Evolutionary conservation across 2,113 vertebrate genomes (phyloP).

Genomic region (Mustela lutreola): DNA sequence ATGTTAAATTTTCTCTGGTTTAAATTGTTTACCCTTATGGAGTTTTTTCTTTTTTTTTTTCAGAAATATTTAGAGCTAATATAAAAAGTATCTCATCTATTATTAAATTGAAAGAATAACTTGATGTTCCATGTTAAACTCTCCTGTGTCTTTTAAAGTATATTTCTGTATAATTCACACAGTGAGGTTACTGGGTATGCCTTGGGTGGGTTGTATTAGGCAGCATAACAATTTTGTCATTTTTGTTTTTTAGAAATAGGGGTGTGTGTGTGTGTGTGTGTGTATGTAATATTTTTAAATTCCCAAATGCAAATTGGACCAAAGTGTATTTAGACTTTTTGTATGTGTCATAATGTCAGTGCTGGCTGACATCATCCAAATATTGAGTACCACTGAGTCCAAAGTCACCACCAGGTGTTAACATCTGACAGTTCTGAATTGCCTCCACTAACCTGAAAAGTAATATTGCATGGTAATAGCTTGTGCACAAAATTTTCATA

Average conservation of each 20-base stretch:
- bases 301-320: neutral
- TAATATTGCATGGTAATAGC: constrained; percentile 60
- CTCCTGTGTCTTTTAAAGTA: neutral
- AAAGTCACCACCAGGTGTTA: neutral
- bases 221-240: neutral
- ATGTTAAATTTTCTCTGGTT: constrained; percentile 46
- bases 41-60: neutral
- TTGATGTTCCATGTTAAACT: neutral
- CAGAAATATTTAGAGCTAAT: neutral
- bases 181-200: neutral
- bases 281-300: neutral
- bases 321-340: neutral
- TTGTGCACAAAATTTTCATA: constrained; percentile 23
- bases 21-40: neutral
- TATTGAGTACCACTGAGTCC: neutral
- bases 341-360: neutral
- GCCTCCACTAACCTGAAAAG: constrained; percentile 50
- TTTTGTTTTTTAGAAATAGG: constrained; percentile 14
- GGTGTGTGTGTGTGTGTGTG: neutral
- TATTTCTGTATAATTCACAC: constrained; percentile 8
- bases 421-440: neutral
- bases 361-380: neutral
- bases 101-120: neutral
- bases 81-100: neutral
- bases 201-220: neutral